phyloP scores from a whole-genome alignment of 2,113 vertebrate species.

The Phaetusa simplex region DNA sequence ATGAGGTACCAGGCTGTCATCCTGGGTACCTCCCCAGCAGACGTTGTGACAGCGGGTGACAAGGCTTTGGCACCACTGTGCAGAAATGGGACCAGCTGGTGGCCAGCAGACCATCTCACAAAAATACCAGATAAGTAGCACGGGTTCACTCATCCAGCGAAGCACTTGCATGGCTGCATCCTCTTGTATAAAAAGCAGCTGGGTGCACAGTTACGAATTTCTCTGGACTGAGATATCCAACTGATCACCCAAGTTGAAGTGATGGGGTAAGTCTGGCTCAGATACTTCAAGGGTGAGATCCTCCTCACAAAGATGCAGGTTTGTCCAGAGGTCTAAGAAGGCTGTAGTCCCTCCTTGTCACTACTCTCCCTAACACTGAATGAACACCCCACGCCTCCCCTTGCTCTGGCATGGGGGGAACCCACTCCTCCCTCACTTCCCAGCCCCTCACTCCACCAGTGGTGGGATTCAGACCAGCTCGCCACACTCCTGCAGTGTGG shows the following conservation, averaged over 20 bases:
- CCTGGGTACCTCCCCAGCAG: not conserved
- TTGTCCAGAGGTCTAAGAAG: not conserved
- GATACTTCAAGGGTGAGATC: not conserved
- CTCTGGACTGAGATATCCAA: not conserved
- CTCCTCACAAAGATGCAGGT: not conserved
- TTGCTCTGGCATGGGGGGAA: not conserved
- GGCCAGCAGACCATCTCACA: not conserved
- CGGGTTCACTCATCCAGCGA: rapidly evolving
- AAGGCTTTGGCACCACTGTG: not conserved
- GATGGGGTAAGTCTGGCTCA: not conserved
- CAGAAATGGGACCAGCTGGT: not conserved
- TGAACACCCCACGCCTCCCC: not conserved
- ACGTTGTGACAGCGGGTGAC: rapidly evolving
- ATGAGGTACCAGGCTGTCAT: not conserved
- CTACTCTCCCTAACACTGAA: not conserved
- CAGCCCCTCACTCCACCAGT: not conserved
- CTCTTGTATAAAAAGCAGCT: not conserved
- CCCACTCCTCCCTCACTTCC: not conserved
- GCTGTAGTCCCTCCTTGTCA: not conserved
- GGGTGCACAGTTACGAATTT: not conserved
- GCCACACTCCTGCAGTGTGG: not conserved
- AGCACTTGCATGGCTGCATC: not conserved
- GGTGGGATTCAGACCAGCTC: not conserved
- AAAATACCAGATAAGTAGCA: not conserved
- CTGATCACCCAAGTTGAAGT: not conserved